Conservation (phyloP, 2,797 vertebrate species). For the Balearica regulorum region DNA sequence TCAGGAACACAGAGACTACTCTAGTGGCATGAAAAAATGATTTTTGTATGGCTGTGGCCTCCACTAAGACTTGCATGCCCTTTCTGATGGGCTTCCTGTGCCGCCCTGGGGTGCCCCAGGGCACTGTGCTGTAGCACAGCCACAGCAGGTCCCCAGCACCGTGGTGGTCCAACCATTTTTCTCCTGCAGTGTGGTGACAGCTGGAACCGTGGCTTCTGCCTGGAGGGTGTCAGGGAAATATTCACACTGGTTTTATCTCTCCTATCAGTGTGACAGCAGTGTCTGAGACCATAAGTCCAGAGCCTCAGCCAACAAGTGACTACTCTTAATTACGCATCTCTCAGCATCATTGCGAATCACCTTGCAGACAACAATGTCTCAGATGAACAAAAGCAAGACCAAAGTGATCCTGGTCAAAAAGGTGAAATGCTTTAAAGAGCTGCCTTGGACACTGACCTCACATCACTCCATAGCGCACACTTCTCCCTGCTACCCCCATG, state of each 20-base stretch:
- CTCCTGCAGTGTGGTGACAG: background rate
- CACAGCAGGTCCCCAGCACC: background rate
- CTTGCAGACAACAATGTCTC: background rate
- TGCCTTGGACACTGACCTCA: background rate
- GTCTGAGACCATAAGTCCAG: background rate
- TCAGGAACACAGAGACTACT: background rate
- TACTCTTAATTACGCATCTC: background rate
- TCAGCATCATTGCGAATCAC: background rate
- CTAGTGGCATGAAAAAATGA: background rate
- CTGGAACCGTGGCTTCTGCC: background rate
- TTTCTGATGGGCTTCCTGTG: background rate
- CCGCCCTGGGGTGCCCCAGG: background rate
- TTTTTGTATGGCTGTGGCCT: background rate
- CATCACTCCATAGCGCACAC: accelerated
- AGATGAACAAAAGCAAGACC: background rate
- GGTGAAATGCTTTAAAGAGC: background rate
- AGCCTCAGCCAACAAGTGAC: background rate
- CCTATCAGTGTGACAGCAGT: no score
- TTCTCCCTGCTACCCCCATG: background rate
- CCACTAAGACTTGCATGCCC: background rate
- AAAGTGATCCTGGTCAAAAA: background rate
- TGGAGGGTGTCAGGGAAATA: background rate
- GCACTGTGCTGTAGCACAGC: background rate
- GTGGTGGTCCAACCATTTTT: accelerated
- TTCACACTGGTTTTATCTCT: background rate